phyloP scores from a whole-genome alignment of 2,797 vertebrate species.

The Schizopygopsis malacanthus region DNA sequence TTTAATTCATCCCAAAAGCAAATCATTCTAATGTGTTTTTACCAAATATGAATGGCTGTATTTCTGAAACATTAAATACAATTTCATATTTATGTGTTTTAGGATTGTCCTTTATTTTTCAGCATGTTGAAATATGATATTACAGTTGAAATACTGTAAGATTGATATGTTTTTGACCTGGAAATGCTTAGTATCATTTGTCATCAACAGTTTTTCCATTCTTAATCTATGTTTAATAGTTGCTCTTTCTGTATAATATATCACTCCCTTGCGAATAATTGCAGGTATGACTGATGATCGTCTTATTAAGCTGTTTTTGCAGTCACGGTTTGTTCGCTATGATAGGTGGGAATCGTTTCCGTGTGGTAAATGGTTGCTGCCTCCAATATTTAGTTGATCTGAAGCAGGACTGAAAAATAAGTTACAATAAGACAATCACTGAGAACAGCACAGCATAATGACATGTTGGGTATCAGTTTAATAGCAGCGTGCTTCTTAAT shows the following conservation, averaged over 20 bases:
- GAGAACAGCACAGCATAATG: constrained; percentile 25
- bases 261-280: constrained; percentile 39
- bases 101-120: background rate
- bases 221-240: constrained; percentile 23
- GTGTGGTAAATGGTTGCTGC: constrained; percentile 48
- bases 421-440: constrained; percentile 34
- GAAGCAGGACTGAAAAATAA: constrained; percentile 37
- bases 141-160: background rate
- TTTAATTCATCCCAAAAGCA: background rate
- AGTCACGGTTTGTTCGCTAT: constrained; percentile 50
- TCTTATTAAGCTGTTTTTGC: constrained; percentile 43
- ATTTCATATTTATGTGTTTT: background rate
- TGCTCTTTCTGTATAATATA: background rate
- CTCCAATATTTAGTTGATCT: constrained; percentile 36
- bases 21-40: background rate
- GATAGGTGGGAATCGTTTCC: constrained; percentile 43
- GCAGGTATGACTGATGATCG: constrained; percentile 39
- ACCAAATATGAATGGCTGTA: background rate
- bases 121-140: background rate
- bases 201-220: background rate
- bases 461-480: constrained; percentile 37
- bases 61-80: background rate
- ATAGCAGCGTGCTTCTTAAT: constrained; percentile 22
- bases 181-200: constrained; percentile 9
- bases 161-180: background rate